Evolutionary conservation across 2,113 vertebrate species (phyloP).

Genomic region (Bostrychus sinensis): DNA sequence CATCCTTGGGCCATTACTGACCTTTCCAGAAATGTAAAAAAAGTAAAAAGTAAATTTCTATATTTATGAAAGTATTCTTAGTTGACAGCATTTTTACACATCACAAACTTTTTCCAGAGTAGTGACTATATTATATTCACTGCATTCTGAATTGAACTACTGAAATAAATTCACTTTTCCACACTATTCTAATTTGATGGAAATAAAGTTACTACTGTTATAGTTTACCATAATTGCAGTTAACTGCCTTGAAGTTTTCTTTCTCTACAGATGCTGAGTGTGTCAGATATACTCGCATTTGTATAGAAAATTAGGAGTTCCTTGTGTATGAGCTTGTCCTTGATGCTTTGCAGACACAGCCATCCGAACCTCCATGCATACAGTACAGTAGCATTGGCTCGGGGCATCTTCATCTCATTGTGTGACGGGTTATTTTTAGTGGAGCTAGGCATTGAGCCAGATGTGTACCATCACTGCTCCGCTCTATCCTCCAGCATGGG

Average conservation of each 20-base stretch:
- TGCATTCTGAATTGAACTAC: too few relatives aligned
- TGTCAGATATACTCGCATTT: too few relatives aligned
- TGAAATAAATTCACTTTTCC: too few relatives aligned
- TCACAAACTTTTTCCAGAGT: too few relatives aligned
- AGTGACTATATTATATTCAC: too few relatives aligned
- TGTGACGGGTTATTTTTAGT: constrained; percentile 74
- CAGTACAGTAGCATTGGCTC: constrained; percentile 45
- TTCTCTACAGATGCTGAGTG: background rate
- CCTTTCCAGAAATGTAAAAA: too few relatives aligned
- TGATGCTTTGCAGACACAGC: constrained; percentile 9
- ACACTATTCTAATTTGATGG: too few relatives aligned
- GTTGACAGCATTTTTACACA: too few relatives aligned
- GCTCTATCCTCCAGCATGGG: constrained; percentile 42
- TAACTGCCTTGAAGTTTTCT: constrained; percentile 30
- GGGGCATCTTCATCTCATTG: constrained; percentile 55
- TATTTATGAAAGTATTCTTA: too few relatives aligned
- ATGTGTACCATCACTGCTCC: constrained; percentile 51
- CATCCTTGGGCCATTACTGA: too few relatives aligned
- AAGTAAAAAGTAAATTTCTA: too few relatives aligned
- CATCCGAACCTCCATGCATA: constrained; percentile 18
- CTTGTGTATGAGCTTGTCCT: constrained; percentile 10
- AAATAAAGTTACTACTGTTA: too few relatives aligned
- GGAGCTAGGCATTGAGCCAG: constrained; percentile 55
- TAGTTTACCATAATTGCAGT: constrained; percentile 22
- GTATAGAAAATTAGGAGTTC: background rate